Evolutionary conservation across 92 coral and sea anemone genomes (phyloP).

Genomic region (Porites cylindrica): DNA sequence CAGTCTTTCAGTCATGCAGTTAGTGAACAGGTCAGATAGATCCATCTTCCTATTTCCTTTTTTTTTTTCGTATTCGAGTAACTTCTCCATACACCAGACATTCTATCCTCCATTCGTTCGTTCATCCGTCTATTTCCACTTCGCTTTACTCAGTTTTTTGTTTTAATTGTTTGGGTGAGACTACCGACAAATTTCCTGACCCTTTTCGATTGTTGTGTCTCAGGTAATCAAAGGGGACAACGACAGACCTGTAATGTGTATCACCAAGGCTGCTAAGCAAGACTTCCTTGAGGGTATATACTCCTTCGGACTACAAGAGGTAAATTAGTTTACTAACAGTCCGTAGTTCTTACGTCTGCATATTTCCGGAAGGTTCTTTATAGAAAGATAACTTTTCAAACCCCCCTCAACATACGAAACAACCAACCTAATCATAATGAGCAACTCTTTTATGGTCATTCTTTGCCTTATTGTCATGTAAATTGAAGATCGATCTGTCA

Average conservation of each 20-base stretch:
- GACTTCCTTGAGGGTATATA: constrained; percentile 80
- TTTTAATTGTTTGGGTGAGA: not conserved
- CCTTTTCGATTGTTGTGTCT: not conserved
- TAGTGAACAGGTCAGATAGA: too few species aligned
- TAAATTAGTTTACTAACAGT: constrained; percentile 14
- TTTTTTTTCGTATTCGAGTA: not conserved
- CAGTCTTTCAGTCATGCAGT: too few species aligned
- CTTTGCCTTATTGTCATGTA: too few species aligned
- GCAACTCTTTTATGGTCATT: too few species aligned
- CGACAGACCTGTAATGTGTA: constrained; percentile 72
- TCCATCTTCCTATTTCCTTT: not conserved
- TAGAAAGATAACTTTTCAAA: too few species aligned
- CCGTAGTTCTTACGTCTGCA: not conserved
- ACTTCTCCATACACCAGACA: too few species aligned
- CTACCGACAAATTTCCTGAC: not conserved
- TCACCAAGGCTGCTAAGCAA: constrained; percentile 63
- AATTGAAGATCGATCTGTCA: too few species aligned
- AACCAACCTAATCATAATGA: too few species aligned
- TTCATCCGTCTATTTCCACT: not conserved
- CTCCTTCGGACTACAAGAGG: constrained; percentile 91
- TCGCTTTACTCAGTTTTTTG: too few species aligned
- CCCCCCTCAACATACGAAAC: too few species aligned
- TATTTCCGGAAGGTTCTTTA: too few species aligned
- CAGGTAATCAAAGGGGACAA: constrained; percentile 75
- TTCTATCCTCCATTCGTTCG: not conserved